Evolutionary conservation across 2,113 vertebrate species (phyloP).

Genomic region (Perccottus glenii): DNA sequence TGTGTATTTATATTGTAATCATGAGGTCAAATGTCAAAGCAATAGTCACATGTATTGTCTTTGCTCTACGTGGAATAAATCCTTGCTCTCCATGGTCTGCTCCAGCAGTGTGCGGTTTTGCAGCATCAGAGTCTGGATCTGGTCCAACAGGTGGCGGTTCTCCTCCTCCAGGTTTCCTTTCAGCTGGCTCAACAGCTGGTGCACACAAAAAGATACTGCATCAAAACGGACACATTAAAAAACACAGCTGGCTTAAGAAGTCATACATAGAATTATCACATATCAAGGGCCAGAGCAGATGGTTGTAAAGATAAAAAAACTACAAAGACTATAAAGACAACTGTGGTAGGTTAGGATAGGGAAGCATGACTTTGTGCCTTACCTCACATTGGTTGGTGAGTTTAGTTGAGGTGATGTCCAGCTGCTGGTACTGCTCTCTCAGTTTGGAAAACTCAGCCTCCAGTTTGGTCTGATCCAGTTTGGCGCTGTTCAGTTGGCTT

Average conservation of each 20-base stretch:
- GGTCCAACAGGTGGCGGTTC: slow-evolving; percentile 95
- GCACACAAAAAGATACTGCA: slow-evolving; percentile 1
- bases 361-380: not conserved
- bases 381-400: slow-evolving; percentile 98
- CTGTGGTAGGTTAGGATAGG: not conserved
- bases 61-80: slow-evolving; percentile 97
- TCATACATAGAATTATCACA: not conserved
- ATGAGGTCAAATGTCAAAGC: not conserved
- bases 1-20: not conserved
- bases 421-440: slow-evolving; percentile 93
- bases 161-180: slow-evolving; percentile 99
- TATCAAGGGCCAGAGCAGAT: not conserved
- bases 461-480: slow-evolving; percentile 93
- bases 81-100: slow-evolving; percentile 99
- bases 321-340: not conserved
- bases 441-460: slow-evolving; percentile 96
- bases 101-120: slow-evolving; percentile 96
- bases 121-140: slow-evolving; percentile 98
- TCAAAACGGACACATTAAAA: not conserved
- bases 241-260: slow-evolving; percentile 31
- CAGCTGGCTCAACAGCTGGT: slow-evolving; percentile 93
- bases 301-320: not conserved
- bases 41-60: slow-evolving; percentile 92
- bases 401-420: slow-evolving; percentile 96
- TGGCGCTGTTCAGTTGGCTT: slow-evolving; percentile 89